These are phyloP conservation scores for Samia ricini DNA, from an alignment of 1,140 invertebrate species.

Conservation along the genomic window DNA sequence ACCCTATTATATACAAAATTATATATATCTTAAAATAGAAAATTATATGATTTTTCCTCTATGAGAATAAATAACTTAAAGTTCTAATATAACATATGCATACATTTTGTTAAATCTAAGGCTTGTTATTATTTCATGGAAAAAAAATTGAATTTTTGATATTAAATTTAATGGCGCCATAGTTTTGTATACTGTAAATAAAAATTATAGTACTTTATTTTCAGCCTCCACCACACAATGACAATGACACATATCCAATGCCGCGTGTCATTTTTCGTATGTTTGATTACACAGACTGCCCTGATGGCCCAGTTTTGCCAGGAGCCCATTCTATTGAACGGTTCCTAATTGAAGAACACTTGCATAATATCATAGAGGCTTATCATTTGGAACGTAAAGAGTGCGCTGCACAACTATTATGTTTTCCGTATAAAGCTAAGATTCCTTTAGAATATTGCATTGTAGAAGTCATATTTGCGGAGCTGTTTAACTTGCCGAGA, in stretches of 20 bases:
- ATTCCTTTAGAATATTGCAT: conserved; percentile 99
- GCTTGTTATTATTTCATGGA: not conserved
- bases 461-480: conserved; percentile 96
- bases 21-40: too few species aligned
- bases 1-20: too few species aligned
- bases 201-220: conserved; percentile 26
- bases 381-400: conserved; percentile 95
- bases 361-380: conserved; percentile 95
- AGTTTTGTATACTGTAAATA: not conserved
- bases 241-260: conserved; percentile 92
- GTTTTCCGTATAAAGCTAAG: conserved; percentile 95
- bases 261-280: conserved; percentile 94
- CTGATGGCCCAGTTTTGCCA: conserved; percentile 93
- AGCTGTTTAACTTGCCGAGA: conserved; percentile 95
- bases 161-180: not conserved
- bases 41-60: too few species aligned
- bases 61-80: too few species aligned
- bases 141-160: not conserved
- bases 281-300: conserved; percentile 99
- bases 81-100: too few species aligned
- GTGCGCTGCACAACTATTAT: conserved; percentile 94
- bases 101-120: too few species aligned
- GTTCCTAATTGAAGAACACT: conserved; percentile 98
- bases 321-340: conserved; percentile 98
- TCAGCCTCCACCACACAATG: conserved; percentile 87